Percentiles rank a stretch among this genome's conserved stretches.
Conservation (phyloP, 2,797 vertebrate genomes). For the Triplophysa yarkandensis region DNA sequence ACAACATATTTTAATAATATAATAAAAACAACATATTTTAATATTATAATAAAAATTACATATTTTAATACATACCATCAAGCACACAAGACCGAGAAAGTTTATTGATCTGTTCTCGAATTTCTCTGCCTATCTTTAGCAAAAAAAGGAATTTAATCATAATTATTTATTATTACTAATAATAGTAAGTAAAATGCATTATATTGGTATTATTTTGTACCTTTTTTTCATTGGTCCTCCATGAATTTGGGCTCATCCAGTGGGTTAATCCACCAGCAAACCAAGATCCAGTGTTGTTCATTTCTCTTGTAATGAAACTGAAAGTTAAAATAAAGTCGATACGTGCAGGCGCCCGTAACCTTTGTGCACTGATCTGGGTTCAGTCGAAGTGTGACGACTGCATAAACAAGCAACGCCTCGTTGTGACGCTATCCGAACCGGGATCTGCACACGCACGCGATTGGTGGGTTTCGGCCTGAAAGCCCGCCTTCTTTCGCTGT, state of each 20-base stretch:
- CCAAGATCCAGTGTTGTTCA: not conserved
- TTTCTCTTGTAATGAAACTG: slow-evolving; percentile 39
- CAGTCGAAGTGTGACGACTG: not conserved
- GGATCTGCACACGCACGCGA: not conserved
- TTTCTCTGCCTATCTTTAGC: not conserved
- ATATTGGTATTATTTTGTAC: no score
- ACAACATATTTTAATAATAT: no score
- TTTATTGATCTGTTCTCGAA: slow-evolving; percentile 14
- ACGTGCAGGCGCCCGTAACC: not conserved
- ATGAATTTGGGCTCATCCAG: not conserved
- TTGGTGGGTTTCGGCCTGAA: slow-evolving; percentile 9
- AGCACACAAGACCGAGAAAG: slow-evolving; percentile 7
- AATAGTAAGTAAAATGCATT: no score
- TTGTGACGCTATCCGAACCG: slow-evolving; percentile 27
- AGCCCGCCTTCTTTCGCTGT: not conserved
- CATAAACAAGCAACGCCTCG: not conserved
- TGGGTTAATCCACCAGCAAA: rapidly evolving
- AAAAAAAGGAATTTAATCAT: not conserved
- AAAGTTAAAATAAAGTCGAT: slow-evolving; percentile 4
- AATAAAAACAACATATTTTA: no score
- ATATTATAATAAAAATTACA: not conserved
- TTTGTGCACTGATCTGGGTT: not conserved
- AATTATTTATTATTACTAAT: not conserved
- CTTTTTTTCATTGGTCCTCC: not conserved
- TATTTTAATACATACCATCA: slow-evolving; percentile 17